phyloP scores from a whole-genome alignment of 1,140 invertebrate species.

The Thalassaphorura encarpata region DNA sequence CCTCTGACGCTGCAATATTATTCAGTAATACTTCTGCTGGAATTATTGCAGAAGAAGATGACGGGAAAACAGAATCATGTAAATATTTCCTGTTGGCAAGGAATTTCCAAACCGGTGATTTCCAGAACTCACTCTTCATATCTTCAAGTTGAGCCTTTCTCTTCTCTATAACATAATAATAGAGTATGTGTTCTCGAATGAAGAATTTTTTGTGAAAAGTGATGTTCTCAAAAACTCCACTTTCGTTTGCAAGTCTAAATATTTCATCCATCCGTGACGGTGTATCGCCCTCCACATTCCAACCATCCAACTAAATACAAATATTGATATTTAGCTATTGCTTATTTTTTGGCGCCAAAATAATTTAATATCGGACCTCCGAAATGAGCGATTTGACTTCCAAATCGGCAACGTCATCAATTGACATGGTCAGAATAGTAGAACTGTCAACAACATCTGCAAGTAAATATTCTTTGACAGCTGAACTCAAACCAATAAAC shows the following conservation, averaged over 20 bases:
- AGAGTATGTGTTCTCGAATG: not conserved
- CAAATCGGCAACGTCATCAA: not conserved
- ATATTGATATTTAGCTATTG: too few relatives aligned
- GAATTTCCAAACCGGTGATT: not conserved
- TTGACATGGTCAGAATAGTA: not conserved
- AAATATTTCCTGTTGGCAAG: not conserved
- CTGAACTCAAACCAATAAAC: slow-evolving; percentile 1
- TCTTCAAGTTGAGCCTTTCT: not conserved
- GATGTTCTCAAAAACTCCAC: not conserved
- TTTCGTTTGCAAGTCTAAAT: not conserved
- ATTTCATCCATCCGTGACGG: too few relatives aligned
- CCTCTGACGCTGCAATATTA: not conserved
- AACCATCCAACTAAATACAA: too few relatives aligned
- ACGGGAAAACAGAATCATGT: not conserved
- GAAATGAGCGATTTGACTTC: not conserved
- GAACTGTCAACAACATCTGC: not conserved
- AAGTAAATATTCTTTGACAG: not conserved
- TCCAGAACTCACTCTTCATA: not conserved
- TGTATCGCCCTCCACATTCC: too few relatives aligned
- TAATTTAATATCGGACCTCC: too few relatives aligned
- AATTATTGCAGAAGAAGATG: not conserved
- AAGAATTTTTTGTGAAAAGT: not conserved
- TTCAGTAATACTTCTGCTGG: not conserved
- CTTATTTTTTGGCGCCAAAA: too few relatives aligned
- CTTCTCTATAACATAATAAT: not conserved